phyloP scores from a whole-genome alignment of 2,113 vertebrate genomes.

The Pelobates fuscus region DNA sequence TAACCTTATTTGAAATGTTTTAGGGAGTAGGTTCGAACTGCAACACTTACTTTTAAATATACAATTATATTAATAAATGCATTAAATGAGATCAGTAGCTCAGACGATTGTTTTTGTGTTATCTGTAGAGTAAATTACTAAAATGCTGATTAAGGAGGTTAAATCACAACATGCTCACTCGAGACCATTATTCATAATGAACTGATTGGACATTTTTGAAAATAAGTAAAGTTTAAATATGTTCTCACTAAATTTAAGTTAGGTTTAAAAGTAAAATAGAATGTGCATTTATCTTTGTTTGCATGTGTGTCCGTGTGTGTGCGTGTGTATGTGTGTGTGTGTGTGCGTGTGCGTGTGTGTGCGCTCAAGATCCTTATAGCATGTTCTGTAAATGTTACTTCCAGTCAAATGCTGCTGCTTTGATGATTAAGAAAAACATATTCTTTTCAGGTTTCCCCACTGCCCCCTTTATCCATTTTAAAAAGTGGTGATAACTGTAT shows the following conservation, averaged over 20 bases:
- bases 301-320: too few relatives aligned
- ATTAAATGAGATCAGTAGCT: slow-evolving; percentile 59
- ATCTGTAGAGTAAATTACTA: slow-evolving; percentile 32
- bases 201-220: neutral
- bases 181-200: slow-evolving; percentile 14
- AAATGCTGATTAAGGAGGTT: slow-evolving; percentile 17
- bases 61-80: slow-evolving; percentile 65
- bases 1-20: slow-evolving; percentile 65
- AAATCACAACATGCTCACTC: slow-evolving; percentile 3
- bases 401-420: too few relatives aligned
- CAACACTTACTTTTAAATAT: slow-evolving; percentile 61
- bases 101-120: slow-evolving; percentile 54
- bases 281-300: too few relatives aligned
- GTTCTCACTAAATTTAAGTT: too few relatives aligned
- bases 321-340: too few relatives aligned
- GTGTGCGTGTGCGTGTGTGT: too few relatives aligned
- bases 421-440: too few relatives aligned
- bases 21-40: slow-evolving; percentile 59
- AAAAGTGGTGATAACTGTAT: too few relatives aligned
- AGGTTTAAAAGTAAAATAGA: slow-evolving; percentile 10
- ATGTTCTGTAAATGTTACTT: too few relatives aligned
- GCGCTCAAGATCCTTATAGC: too few relatives aligned
- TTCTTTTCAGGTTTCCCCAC: too few relatives aligned
- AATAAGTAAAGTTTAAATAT: neutral
- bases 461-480: too few relatives aligned